A percentile compares a stretch with the other conserved stretches of the same genome.
phyloP scores from a whole-genome alignment of 2,113 vertebrate genomes.

The Thamnophis sirtalis region DNA sequence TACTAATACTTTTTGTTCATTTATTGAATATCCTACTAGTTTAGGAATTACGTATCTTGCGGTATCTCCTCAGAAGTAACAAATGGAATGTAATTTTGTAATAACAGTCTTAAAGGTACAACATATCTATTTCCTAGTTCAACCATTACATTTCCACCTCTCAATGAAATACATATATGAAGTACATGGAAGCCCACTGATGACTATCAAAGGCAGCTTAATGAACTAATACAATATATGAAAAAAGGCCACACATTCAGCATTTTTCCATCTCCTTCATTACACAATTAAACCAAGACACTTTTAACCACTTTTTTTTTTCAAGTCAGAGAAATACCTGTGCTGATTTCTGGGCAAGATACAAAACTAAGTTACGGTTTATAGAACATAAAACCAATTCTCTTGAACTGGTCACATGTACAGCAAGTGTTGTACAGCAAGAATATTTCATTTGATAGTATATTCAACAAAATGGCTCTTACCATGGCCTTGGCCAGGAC shows the following conservation, averaged over 20 bases:
- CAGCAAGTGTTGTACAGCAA: not conserved
- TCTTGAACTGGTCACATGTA: not conserved
- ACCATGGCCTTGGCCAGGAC: slow-evolving; percentile 88
- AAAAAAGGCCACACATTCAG: not conserved
- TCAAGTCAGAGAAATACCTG: not conserved
- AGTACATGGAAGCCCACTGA: not conserved
- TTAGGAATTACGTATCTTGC: not conserved
- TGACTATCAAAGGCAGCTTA: not conserved
- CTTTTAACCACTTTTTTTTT: not conserved
- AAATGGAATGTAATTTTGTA: not conserved
- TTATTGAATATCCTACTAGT: not conserved
- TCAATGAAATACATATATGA: not conserved
- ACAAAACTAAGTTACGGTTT: not conserved
- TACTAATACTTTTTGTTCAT: not conserved
- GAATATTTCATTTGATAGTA: slow-evolving; percentile 12
- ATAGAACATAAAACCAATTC: not conserved
- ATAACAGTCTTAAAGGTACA: not conserved
- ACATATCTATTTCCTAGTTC: not conserved
- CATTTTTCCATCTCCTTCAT: not conserved
- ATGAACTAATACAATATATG: not conserved
- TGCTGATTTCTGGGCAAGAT: not conserved
- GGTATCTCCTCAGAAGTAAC: not conserved
- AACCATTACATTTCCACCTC: not conserved
- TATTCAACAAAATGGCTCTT: slow-evolving; percentile 48
- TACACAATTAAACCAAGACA: not conserved